Evolutionary conservation across 2,113 vertebrate genomes (phyloP), one percentile per base, ranked within the genome.

Genomic region (Scatophagus argus): DNA sequence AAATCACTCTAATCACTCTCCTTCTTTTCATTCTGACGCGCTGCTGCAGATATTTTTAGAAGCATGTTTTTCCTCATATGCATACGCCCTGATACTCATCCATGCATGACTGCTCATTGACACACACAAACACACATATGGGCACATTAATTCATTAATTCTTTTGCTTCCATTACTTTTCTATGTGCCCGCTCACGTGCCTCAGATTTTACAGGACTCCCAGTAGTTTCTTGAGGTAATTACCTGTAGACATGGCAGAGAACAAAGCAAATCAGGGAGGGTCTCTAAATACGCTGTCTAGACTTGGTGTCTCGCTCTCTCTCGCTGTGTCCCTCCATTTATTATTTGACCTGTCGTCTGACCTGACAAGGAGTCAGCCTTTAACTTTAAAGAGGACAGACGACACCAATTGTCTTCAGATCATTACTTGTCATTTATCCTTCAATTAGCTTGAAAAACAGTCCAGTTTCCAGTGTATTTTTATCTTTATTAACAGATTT

Each of bases 191-290:
- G 27, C 29, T 84, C 79, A 44, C 75, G 88, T 74, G 44, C 51
- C 51, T 78, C 73, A 60, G 70, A 86, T 82, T 80, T 83, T 81
- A 88, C 84, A 75, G 62, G 54, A 76, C 86, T 90, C 88, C 80
- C 62, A 21, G 82, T 83, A 65, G 87, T 85, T 92, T 92, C 88
- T 87, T 73, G 84, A 82, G 85, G 89, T 93, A 95, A 95, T 95
- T 94, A 95, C 93, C 94, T 95, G 91, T 92, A 90, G 92, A 93
- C 91, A 93, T 89, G 90, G 89, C 29, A 31, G 87, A 90, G 89
- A 94, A 94, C 93, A 94, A 94, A 94, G 93, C 88, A 89, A 88
- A 81, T 86, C 86, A 85, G 90, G 94, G 92, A 92, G 92, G 90
- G 90, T 91, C 90, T 64, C 84, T 88, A 92, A 93, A 91, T 91